Conservation (phyloP, 2,888 invertebrate species). For the Dioctria linearis region DNA sequence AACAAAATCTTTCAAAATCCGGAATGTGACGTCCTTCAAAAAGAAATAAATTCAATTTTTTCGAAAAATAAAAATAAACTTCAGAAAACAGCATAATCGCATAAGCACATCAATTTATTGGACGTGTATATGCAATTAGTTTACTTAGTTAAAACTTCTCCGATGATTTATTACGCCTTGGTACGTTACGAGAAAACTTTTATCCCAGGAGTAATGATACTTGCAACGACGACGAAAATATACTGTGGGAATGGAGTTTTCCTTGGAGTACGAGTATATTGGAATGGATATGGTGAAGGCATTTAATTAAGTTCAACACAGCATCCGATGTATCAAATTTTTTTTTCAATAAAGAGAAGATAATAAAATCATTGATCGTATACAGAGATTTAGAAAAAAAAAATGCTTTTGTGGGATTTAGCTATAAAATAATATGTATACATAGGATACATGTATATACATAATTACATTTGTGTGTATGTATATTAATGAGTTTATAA, state of each 20-base stretch:
- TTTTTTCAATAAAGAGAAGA: too few relatives aligned
- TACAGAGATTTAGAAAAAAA: too few relatives aligned
- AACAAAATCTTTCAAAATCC: too few relatives aligned
- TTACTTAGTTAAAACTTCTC: constrained; percentile 43
- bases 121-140: constrained; percentile 49
- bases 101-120: constrained; percentile 28
- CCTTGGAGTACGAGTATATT: background rate
- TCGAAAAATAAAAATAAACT: too few relatives aligned
- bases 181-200: constrained; percentile 28
- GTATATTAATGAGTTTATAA: too few relatives aligned
- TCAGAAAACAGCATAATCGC: constrained; percentile 33
- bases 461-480: too few relatives aligned
- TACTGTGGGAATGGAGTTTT: constrained; percentile 8
- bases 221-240: background rate
- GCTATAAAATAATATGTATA: too few relatives aligned
- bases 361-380: too few relatives aligned
- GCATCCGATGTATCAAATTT: constrained; percentile 13
- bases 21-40: too few relatives aligned
- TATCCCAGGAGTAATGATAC: constrained; percentile 30
- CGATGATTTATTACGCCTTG: constrained; percentile 30
- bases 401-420: too few relatives aligned
- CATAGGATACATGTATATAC: too few relatives aligned
- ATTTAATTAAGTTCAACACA: constrained; percentile 4
- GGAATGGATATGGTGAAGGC: constrained; percentile 26
- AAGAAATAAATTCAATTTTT: too few relatives aligned